These are phyloP conservation scores for Drosophila pachea DNA, from an alignment of 1,140 invertebrate species.

Conservation along the genomic window DNA sequence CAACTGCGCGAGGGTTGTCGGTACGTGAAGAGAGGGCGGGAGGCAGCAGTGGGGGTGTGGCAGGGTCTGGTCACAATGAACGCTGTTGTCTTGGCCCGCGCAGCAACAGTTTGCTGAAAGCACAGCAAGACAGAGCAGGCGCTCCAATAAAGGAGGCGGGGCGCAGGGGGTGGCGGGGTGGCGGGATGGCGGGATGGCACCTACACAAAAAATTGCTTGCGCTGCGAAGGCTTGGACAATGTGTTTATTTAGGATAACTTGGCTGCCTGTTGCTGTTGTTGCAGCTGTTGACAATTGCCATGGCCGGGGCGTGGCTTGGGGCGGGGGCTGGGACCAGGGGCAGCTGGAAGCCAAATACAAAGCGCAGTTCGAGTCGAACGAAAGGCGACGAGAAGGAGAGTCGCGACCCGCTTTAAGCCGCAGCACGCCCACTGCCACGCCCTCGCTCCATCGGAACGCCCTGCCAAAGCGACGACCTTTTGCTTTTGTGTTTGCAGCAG, in stretches of 20 bases:
- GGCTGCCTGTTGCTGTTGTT: constrained; percentile 42
- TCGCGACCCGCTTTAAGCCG: constrained; percentile 16
- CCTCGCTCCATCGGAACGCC: too few species aligned
- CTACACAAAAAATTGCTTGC: constrained; percentile 47
- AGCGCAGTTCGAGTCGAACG: constrained; percentile 45
- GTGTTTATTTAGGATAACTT: constrained; percentile 77
- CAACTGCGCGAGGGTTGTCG: too few species aligned
- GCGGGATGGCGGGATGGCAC: background rate
- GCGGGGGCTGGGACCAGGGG: background rate
- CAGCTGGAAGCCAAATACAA: constrained; percentile 11
- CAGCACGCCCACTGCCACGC: background rate
- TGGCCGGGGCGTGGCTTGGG: background rate
- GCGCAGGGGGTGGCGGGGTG: background rate
- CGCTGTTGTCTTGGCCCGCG: background rate
- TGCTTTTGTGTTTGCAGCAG: constrained; percentile 36
- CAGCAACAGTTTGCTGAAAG: constrained; percentile 4
- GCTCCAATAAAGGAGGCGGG: background rate
- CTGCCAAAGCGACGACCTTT: constrained; percentile 28
- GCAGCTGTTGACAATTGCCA: constrained; percentile 66
- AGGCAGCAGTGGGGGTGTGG: background rate
- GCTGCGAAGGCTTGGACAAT: constrained; percentile 65
- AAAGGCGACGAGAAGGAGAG: constrained; percentile 10
- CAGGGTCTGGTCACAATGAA: background rate
- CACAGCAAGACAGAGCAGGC: background rate
- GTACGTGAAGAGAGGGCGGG: background rate